Conservation (phyloP, 2,797 vertebrate species). For the Odontamblyopus rebecca region DNA sequence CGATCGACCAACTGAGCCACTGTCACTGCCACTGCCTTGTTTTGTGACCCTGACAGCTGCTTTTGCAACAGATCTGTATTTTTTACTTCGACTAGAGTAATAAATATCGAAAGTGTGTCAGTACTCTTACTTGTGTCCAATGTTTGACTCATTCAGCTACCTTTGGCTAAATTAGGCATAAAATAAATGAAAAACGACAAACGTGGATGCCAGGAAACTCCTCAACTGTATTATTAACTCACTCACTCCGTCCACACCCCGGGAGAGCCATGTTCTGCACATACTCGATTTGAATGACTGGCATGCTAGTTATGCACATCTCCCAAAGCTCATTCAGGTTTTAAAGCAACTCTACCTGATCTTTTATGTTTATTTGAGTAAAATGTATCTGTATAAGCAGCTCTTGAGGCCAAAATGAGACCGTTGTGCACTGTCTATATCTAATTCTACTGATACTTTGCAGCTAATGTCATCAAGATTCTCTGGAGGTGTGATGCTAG, state of each 20-base stretch:
- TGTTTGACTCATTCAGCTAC: not conserved
- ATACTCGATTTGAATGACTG: not conserved
- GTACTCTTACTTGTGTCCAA: not conserved
- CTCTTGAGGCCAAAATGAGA: no score
- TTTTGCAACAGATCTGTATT: no score
- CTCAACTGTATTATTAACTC: not conserved
- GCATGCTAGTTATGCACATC: not conserved
- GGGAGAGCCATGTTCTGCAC: not conserved
- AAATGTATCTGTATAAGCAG: no score
- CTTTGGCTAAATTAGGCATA: not conserved
- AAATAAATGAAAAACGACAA: not conserved
- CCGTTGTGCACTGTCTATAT: no score
- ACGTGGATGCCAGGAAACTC: not conserved
- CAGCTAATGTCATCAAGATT: no score
- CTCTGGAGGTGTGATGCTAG: no score
- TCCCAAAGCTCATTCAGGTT: not conserved
- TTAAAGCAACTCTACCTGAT: not conserved
- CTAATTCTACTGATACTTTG: no score
- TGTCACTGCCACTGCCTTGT: no score
- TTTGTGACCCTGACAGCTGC: no score
- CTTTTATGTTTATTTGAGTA: no score
- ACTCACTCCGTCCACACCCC: not conserved
- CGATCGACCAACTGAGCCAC: no score
- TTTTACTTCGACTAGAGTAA: not conserved
- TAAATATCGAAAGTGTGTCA: no score